These are phyloP conservation scores for Sphecodes monilicornis DNA, from an alignment of 2,888 invertebrate species.

Conservation along the genomic window DNA sequence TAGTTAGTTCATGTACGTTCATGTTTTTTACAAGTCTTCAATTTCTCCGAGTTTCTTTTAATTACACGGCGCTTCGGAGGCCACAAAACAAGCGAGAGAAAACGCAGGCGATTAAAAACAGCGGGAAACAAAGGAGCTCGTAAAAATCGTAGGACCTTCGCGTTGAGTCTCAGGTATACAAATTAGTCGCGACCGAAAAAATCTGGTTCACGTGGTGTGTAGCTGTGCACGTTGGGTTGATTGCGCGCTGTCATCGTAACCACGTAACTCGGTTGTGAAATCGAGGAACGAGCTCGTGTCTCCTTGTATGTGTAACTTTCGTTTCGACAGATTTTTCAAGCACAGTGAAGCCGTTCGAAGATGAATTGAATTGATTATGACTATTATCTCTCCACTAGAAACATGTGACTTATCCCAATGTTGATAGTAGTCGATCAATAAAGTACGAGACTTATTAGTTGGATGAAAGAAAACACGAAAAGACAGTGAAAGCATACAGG, in stretches of 20 bases:
- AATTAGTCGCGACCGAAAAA: constrained; percentile 9
- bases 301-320: neutral
- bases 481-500: too few relatives aligned
- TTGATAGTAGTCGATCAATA: neutral
- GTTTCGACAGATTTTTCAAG: neutral
- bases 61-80: neutral
- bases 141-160: neutral
- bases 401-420: too few relatives aligned
- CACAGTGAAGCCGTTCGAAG: too few relatives aligned
- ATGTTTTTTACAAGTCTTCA: too few relatives aligned
- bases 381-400: neutral
- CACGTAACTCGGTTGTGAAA: neutral
- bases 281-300: neutral
- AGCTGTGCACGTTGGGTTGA: neutral
- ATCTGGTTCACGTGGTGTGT: neutral
- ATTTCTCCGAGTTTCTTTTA: neutral
- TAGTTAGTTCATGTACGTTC: too few relatives aligned
- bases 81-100: neutral
- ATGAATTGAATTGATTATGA: neutral
- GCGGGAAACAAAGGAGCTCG: neutral
- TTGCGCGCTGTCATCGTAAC: neutral
- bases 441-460: too few relatives aligned
- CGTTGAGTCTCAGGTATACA: neutral
- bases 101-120: neutral
- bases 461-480: too few relatives aligned